These are phyloP conservation scores for Archocentrus centrarchus DNA, from an alignment of 2,113 vertebrate genomes.

Conservation along the genomic window DNA sequence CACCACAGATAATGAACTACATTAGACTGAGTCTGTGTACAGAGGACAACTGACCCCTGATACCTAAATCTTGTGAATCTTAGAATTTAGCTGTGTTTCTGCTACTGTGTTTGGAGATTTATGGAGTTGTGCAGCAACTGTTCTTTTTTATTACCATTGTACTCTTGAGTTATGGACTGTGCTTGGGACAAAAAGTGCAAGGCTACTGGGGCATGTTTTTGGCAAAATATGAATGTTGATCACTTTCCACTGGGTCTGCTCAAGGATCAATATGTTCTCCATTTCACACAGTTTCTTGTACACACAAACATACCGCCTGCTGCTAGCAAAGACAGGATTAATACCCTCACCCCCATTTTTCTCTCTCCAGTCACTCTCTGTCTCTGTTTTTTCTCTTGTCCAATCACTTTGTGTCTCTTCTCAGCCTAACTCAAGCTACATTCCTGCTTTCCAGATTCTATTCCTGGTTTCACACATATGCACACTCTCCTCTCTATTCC, in stretches of 20 bases:
- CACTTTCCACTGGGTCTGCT: slow-evolving; percentile 30
- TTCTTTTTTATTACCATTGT: slow-evolving; percentile 20
- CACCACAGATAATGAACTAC: too few species aligned
- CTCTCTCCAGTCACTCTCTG: slow-evolving; percentile 22
- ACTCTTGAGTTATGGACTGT: slow-evolving; percentile 21
- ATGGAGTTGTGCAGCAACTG: slow-evolving; percentile 9
- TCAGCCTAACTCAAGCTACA: slow-evolving; percentile 48
- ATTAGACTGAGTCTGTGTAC: not conserved
- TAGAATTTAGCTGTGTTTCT: not conserved
- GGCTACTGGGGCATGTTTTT: slow-evolving; percentile 47
- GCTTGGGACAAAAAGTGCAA: slow-evolving; percentile 14
- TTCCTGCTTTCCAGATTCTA: slow-evolving; percentile 19
- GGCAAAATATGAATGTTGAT: slow-evolving; percentile 47
- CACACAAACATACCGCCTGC: slow-evolving; percentile 38
- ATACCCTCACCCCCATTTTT: slow-evolving; percentile 38
- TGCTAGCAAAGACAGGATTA: slow-evolving; percentile 59
- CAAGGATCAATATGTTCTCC: slow-evolving; percentile 26
- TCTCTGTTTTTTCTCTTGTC: slow-evolving; percentile 35
- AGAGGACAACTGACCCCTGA: not conserved
- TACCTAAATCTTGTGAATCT: not conserved
- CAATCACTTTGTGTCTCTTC: slow-evolving; percentile 45
- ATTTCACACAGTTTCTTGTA: slow-evolving; percentile 8
- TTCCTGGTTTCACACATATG: slow-evolving; percentile 31
- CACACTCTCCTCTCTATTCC: slow-evolving; percentile 12
- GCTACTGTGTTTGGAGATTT: not conserved